phyloP scores from a whole-genome alignment of 64 coral and sea anemone genomes.

The Trachythela sp. region DNA sequence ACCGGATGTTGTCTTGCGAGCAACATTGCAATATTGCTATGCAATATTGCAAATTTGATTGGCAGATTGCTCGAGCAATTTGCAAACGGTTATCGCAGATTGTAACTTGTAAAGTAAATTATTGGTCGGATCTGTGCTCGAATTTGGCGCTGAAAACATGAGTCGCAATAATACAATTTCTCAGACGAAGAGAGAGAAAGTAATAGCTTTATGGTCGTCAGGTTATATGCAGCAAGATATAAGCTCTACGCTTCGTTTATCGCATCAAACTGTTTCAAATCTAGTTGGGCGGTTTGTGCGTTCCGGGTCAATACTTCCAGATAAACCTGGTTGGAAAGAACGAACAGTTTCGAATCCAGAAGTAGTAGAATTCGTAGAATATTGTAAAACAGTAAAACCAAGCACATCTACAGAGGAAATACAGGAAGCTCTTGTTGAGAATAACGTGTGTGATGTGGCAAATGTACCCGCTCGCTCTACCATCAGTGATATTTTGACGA shows the following conservation, averaged over 20 bases:
- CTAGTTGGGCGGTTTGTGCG: slow-evolving; percentile 7
- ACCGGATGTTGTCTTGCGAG: too few relatives aligned
- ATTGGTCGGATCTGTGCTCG: too few relatives aligned
- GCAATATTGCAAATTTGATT: too few relatives aligned
- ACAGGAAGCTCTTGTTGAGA: slow-evolving; percentile 25
- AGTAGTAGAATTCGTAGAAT: slow-evolving; percentile 49
- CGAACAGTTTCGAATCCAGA: slow-evolving; percentile 44
- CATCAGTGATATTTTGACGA: slow-evolving; percentile 41
- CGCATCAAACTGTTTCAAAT: slow-evolving; percentile 51
- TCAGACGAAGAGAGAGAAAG: slow-evolving; percentile 26
- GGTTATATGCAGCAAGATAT: slow-evolving; percentile 38
- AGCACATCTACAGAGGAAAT: slow-evolving; percentile 36
- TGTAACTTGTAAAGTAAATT: too few relatives aligned
- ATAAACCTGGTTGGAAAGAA: slow-evolving; percentile 44
- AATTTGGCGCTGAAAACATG: too few relatives aligned
- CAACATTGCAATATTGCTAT: too few relatives aligned
- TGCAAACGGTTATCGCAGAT: too few relatives aligned
- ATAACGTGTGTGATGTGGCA: slow-evolving; percentile 20
- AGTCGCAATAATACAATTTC: slow-evolving; percentile 31
- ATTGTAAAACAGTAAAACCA: slow-evolving; percentile 35
- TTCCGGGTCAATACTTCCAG: neutral
- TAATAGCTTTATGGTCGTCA: slow-evolving; percentile 48
- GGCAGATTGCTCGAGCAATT: too few relatives aligned
- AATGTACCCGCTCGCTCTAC: slow-evolving; percentile 49
- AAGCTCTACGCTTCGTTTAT: neutral